A percentile compares a stretch with the other conserved stretches of the same genome.
These are phyloP conservation scores for Allobates femoralis DNA, from an alignment of 2,797 vertebrate species.

Conservation along the genomic window DNA sequence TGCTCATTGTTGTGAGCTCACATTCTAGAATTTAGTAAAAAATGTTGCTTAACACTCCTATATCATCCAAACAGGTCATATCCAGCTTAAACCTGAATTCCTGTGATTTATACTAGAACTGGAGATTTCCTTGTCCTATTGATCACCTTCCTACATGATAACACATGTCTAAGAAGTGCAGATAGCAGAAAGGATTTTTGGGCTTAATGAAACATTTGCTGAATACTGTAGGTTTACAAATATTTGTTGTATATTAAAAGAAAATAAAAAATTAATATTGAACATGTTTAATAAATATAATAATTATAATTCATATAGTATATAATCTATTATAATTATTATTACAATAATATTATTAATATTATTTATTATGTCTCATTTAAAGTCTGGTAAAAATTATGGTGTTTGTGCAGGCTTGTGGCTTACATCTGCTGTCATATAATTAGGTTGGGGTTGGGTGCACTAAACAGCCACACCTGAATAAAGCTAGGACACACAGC, in stretches of 20 bases:
- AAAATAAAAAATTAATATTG: no score
- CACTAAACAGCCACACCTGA: no score
- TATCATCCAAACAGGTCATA: neutral
- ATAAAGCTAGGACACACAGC: no score
- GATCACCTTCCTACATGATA: conserved; percentile 10
- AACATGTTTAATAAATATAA: no score
- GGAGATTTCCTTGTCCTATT: neutral
- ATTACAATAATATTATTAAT: no score
- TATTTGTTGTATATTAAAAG: neutral
- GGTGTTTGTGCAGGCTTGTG: no score
- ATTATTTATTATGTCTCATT: no score
- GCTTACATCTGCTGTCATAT: no score
- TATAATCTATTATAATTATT: no score
- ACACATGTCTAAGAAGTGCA: neutral
- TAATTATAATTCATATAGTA: no score
- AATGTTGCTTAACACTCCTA: neutral
- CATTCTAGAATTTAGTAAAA: neutral
- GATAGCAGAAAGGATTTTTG: neutral
- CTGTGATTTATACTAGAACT: neutral
- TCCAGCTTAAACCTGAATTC: conserved; percentile 26
- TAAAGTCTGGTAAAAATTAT: no score
- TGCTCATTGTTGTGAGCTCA: neutral
- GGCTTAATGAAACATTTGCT: neutral
- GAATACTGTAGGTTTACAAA: neutral
- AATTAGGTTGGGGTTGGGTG: no score